These are phyloP conservation scores for Hyphantria cunea DNA, from an alignment of 1,140 invertebrate species.

Conservation along the genomic window DNA sequence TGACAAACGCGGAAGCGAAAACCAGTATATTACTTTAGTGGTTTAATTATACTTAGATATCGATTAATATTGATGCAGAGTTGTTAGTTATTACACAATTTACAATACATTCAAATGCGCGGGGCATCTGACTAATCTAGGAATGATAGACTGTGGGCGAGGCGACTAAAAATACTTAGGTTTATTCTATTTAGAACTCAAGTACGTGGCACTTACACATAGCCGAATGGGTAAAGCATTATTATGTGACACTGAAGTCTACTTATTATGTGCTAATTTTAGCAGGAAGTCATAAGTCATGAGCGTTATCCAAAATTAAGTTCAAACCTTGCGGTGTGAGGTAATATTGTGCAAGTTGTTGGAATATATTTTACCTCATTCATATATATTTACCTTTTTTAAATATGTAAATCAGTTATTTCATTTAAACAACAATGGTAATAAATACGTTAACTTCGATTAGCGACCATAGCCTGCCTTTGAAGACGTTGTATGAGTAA, in stretches of 20 bases:
- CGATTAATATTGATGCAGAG: background rate
- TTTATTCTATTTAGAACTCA: constrained; percentile 13
- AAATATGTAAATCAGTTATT: background rate
- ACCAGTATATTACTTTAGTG: too few species aligned
- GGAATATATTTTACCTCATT: too few species aligned
- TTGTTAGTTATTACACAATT: constrained; percentile 12
- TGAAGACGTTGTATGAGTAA: constrained; percentile 61
- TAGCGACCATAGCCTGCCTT: constrained; percentile 48
- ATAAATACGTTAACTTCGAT: constrained; percentile 34
- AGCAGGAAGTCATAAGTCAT: constrained; percentile 11
- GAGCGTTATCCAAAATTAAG: too few species aligned
- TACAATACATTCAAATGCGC: constrained; percentile 21
- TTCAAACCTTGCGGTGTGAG: too few species aligned
- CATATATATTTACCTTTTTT: too few species aligned
- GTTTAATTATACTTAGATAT: too few species aligned
- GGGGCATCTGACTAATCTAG: constrained; percentile 33
- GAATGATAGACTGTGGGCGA: constrained; percentile 36
- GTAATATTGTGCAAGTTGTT: too few species aligned
- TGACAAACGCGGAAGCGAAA: too few species aligned
- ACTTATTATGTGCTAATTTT: constrained; percentile 17
- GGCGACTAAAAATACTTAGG: constrained; percentile 28
- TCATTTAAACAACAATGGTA: constrained; percentile 42
- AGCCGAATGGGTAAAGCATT: constrained; percentile 5
- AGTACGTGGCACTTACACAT: constrained; percentile 5
- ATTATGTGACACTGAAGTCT: constrained; percentile 18